A percentile compares a stretch with the other conserved stretches of the same genome.
Evolutionary conservation across 1,140 invertebrate genomes (phyloP).

Genomic region (Polypedilum pembai): DNA sequence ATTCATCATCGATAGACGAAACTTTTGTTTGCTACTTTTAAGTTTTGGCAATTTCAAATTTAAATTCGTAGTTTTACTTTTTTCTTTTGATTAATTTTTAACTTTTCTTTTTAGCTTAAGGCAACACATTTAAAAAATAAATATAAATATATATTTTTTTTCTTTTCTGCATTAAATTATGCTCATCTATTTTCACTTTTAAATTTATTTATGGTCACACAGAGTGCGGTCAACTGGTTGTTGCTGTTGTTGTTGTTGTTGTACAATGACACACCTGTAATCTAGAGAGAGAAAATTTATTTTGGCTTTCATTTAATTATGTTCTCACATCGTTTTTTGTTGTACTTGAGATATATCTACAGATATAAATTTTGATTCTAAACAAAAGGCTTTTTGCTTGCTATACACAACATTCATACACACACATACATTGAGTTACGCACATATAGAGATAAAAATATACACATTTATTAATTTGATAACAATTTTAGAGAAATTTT

Average conservation of each 20-base stretch:
- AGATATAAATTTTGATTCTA: neutral
- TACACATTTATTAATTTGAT: neutral
- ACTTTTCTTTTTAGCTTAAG: neutral
- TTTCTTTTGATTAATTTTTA: neutral
- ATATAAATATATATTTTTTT: neutral
- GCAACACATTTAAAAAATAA: constrained; percentile 4
- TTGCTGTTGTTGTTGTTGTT: constrained; percentile 11
- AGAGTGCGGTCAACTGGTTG: constrained; percentile 25
- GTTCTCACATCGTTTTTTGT: constrained; percentile 12
- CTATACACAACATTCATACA: constrained; percentile 12
- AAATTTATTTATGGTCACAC: constrained; percentile 25
- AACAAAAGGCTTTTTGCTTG: no score
- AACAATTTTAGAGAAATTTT: no score
- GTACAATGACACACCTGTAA: constrained; percentile 27
- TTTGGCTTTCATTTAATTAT: constrained; percentile 22
- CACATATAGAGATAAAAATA: neutral
- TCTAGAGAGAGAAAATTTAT: constrained; percentile 21
- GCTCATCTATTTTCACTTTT: constrained; percentile 27
- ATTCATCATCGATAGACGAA: constrained; percentile 21
- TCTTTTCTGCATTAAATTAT: neutral
- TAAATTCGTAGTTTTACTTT: neutral
- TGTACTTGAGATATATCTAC: neutral
- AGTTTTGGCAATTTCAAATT: neutral
- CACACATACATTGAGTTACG: neutral
- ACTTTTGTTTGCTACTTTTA: neutral